These are phyloP conservation scores for Plebejus argus DNA, from an alignment of 2,888 invertebrate genomes.

Conservation along the genomic window DNA sequence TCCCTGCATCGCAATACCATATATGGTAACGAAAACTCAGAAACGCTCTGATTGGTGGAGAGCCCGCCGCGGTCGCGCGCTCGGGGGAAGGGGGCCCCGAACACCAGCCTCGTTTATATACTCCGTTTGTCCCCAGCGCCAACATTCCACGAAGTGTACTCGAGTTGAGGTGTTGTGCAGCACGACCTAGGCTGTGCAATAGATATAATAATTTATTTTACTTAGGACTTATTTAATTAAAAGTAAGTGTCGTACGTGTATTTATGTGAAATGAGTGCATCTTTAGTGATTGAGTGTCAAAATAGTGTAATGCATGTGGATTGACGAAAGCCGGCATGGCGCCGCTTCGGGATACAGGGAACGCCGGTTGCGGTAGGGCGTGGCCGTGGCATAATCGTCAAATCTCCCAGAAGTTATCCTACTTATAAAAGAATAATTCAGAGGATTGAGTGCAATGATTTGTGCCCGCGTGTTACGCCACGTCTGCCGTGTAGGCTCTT, in stretches of 20 bases:
- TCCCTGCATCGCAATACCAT: conserved; percentile 84
- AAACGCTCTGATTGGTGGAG: conserved; percentile 74
- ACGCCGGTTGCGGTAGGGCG: conserved; percentile 78
- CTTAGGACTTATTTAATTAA: conserved; percentile 77
- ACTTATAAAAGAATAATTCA: neutral
- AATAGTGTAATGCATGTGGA: conserved; percentile 60
- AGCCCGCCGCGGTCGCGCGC: conserved; percentile 75
- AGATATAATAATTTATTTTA: conserved; percentile 77
- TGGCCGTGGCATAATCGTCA: conserved; percentile 62
- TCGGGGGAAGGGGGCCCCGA: conserved; percentile 79
- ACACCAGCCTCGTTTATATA: conserved; percentile 81
- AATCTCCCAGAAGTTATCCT: conserved; percentile 27
- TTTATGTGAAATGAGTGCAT: conserved; percentile 47
- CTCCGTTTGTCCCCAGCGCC: conserved; percentile 70
- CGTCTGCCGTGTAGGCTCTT: conserved; percentile 58
- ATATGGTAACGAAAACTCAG: conserved; percentile 83
- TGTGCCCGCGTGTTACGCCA: conserved; percentile 61
- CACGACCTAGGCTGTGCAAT: conserved; percentile 77
- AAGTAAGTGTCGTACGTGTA: conserved; percentile 64
- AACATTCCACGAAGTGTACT: conserved; percentile 79
- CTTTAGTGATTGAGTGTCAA: conserved; percentile 56
- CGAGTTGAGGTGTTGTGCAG: conserved; percentile 75
- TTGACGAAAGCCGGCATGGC: conserved; percentile 60
- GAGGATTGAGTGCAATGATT: conserved; percentile 33
- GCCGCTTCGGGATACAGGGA: conserved; percentile 58